Evolutionary conservation across 2,113 vertebrate genomes (phyloP).

Genomic region (Charadrius vociferus): DNA sequence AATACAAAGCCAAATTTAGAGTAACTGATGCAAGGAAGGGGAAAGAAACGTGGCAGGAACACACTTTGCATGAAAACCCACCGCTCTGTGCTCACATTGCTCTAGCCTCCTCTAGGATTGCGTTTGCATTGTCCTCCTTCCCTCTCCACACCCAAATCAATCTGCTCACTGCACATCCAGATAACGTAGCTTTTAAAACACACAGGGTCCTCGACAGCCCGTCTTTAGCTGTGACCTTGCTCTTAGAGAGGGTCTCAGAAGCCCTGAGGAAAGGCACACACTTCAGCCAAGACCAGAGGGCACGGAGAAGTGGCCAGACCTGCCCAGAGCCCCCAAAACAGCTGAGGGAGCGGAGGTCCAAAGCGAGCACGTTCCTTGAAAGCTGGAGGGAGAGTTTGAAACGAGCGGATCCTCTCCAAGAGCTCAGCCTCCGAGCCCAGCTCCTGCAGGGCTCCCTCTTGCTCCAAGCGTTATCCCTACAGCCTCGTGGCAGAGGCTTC

Average conservation of each 20-base stretch:
- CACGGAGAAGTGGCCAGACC: accelerated
- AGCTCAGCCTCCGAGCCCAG: not conserved
- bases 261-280: no score
- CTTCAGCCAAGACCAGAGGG: not conserved
- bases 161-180: not conserved
- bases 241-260: accelerated
- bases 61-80: accelerated
- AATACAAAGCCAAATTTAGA: not conserved
- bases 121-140: accelerated
- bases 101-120: not conserved
- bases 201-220: no score
- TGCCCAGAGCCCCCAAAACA: not conserved
- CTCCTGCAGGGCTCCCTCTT: not conserved
- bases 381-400: no score
- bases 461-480: accelerated
- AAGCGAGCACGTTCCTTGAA: accelerated
- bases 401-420: accelerated
- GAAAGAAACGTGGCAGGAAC: accelerated
- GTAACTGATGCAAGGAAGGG: not conserved
- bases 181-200: accelerated
- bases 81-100: accelerated
- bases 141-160: not conserved
- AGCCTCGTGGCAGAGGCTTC: not conserved
- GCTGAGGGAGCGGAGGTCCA: accelerated
- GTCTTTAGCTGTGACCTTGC: accelerated